Evolutionary conservation across 2,888 invertebrate genomes (phyloP), one percentile per base, ranked within the genome.

Genomic region (Lutraria lutraria): DNA sequence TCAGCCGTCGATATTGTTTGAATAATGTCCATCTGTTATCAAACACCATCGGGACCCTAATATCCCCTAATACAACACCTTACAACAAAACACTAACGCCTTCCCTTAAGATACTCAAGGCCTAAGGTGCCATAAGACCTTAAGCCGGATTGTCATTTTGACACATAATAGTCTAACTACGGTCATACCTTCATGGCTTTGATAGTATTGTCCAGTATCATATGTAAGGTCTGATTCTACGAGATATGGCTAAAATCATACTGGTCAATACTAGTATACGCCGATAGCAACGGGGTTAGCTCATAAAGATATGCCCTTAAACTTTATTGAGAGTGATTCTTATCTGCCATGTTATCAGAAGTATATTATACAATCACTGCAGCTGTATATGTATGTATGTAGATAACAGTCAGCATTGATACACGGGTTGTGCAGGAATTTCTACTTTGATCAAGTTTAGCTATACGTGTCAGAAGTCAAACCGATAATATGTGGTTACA

Each of bases 151-250:
- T 84, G 68, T 54, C 31, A 31, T 60, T 85, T 79, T 85, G 53
- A 80, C 85, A 85, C 85, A 0, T 13, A 53, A 29, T 29, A 53
- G 53, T 25, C 72, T 31, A 53, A 84, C 53, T 25, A 2, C 25
- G 43, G 60, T 34, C 43, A 56, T 54, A 60, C 34, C 85, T 16
- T 43, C 34, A 60, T 56, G 60, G 79, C 85, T 21, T 60, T 43
- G 85, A 85, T 80, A 85, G 80, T 80, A 85, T 85, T 85, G 85
- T 85, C 80, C 56, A 56, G 43, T 85, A 80, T 79, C 79, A 79
- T 43, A 16, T 12, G 16, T 13, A 21, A 43, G 54, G 60, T 34
- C 25, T n/a, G 16, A 80, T 85, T 80, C 60, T 43, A 43, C 80
- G 60, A 85, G 79, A 80, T 56, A 79, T 56, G 25, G 6, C 56